Evolutionary conservation across 2,797 vertebrate genomes (phyloP), one percentile per base, ranked within the genome.

Genomic region (Gallirallus australis): DNA sequence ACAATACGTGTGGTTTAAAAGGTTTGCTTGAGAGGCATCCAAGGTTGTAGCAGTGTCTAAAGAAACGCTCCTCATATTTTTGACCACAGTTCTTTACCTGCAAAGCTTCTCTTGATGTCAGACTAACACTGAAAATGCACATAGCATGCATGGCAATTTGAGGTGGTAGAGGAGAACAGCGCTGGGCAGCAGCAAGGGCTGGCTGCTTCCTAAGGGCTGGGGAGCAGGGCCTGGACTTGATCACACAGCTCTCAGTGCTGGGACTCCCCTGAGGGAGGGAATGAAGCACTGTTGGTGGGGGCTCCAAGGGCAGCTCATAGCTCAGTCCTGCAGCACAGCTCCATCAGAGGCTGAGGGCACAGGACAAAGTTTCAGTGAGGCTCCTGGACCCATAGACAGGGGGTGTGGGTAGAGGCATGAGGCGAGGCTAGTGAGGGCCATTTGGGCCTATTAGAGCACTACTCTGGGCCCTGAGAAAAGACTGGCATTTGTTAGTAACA

Each of bases 271-370:
- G 48, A 13, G 24, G 21, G 47, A 48, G 47, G 47, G 47, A 48
- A 12, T 14, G 48, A 13, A 24, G 31, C 61, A 50, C 12, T 14
- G 12, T 47, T 1, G 3, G 16, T 1, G 0, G 4, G 25, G 45
- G 9, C 31, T 33, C 20, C 13, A 2, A 8, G 13, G 21, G 59
- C 53, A 65, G 53, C 65, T 24, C 21, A 5, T 4, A 9, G 12
- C 47, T 88, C 28, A 6, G 10, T 30, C 59, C 56, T 6, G 0
- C 48, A 68, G 48, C 4, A 1, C 2, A 8, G 52, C 53, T 42
- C 31, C 11, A 1, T 1, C 15, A 16, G 14, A 50, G 68, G 11
- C 31, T 59, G 25, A 4, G 12, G 48, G 57, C 47, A 3, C 6
- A 13, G n/a, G 11, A 5, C 0, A 0, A 47, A 42, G 25, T 54